These are phyloP conservation scores for Cochlearius cochlearius DNA, from an alignment of 2,113 vertebrate species.

Conservation along the genomic window DNA sequence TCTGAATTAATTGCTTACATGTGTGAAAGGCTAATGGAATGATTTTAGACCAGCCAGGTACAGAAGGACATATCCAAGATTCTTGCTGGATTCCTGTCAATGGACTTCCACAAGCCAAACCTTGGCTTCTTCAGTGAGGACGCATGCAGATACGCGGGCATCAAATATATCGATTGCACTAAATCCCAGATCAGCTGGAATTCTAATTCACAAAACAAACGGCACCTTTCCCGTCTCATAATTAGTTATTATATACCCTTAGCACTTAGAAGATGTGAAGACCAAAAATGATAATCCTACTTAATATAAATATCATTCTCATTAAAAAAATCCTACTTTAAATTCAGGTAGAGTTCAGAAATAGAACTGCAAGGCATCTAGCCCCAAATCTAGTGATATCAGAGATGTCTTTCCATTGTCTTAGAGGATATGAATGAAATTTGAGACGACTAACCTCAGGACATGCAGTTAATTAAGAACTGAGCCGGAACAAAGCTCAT, in stretches of 20 bases:
- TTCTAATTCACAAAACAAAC: background rate
- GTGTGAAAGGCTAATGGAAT: background rate
- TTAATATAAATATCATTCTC: background rate
- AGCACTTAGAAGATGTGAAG: background rate
- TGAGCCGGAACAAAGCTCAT: background rate
- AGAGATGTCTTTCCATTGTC: background rate
- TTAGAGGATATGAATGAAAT: background rate
- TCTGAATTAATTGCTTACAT: background rate
- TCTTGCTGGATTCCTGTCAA: background rate
- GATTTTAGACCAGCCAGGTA: background rate
- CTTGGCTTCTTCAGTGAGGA: background rate
- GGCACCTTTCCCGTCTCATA: background rate
- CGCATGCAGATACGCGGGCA: background rate
- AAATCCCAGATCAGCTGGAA: background rate
- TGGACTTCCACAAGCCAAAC: background rate
- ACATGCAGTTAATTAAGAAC: constrained; percentile 22
- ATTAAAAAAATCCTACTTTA: background rate
- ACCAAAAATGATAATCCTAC: background rate
- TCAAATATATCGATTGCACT: background rate
- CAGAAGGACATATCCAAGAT: background rate
- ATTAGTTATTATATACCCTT: background rate
- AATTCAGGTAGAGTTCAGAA: background rate
- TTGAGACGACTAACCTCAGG: background rate
- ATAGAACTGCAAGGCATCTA: background rate
- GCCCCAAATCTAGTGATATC: background rate